Evolutionary conservation across 1,140 invertebrate species (phyloP).

Genomic region (Drosophila elegans): DNA sequence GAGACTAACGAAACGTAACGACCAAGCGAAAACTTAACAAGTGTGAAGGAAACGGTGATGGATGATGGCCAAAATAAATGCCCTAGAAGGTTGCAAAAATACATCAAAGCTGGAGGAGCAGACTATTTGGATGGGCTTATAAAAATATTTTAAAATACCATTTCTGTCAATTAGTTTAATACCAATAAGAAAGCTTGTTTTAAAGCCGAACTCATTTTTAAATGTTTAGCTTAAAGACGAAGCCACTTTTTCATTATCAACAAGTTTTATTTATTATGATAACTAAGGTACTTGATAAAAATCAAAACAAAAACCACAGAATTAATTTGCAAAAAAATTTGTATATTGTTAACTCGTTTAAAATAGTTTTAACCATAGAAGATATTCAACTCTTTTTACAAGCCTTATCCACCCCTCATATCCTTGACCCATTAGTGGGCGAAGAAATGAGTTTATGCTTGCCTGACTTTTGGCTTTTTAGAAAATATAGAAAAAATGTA

Average conservation of each 20-base stretch:
- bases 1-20: conserved; percentile 76
- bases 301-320: no score
- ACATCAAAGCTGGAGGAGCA: neutral
- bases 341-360: no score
- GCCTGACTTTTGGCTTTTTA: conserved; percentile 63
- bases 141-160: neutral
- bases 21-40: conserved; percentile 67
- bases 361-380: neutral
- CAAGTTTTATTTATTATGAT: no score
- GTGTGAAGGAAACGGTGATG: conserved; percentile 36
- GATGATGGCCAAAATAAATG: conserved; percentile 37
- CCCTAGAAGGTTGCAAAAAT: conserved; percentile 15
- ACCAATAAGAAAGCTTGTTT: no score
- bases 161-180: neutral
- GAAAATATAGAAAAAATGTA: conserved; percentile 47
- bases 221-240: no score
- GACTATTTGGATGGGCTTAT: neutral
- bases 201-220: no score
- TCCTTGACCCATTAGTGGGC: conserved; percentile 31
- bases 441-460: conserved; percentile 67
- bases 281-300: no score
- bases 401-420: conserved; percentile 14
- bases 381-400: no score
- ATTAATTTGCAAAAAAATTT: no score
- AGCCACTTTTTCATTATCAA: no score